A percentile compares a stretch with the other conserved stretches of the same genome.
Conservation (phyloP, 2,888 invertebrate species). For the Dermolepida albohirtum region DNA sequence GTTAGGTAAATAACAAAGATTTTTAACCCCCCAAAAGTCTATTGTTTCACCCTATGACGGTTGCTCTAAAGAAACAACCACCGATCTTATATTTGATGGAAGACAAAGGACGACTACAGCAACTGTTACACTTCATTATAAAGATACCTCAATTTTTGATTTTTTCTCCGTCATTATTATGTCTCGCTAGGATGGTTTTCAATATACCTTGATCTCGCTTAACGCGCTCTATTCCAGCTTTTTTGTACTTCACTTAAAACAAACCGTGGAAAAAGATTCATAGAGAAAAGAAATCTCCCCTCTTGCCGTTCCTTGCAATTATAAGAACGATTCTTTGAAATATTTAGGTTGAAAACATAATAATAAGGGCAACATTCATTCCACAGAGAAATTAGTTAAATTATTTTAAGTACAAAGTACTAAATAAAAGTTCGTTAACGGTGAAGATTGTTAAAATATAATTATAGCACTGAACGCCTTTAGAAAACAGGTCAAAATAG, state of each 20-base stretch:
- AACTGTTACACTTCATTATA: conserved; percentile 56
- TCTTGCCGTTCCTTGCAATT: conserved; percentile 18
- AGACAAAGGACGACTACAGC: conserved; percentile 50
- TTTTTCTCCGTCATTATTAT: conserved; percentile 51
- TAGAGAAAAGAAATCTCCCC: conserved; percentile 28
- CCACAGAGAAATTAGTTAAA: conserved; percentile 44
- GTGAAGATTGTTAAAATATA: conserved; percentile 43
- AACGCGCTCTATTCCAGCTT: conserved; percentile 26
- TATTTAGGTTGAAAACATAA: background rate
- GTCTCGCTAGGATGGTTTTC: conserved; percentile 52
- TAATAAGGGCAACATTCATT: conserved; percentile 9
- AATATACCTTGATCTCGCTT: conserved; percentile 45
- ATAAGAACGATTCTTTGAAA: conserved; percentile 6
- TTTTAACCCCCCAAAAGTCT: conserved; percentile 18
- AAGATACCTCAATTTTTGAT: conserved; percentile 53
- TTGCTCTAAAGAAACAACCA: conserved; percentile 13
- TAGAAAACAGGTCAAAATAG: conserved; percentile 52
- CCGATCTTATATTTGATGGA: conserved; percentile 28
- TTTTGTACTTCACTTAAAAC: conserved; percentile 43
- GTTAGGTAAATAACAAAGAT: conserved; percentile 21
- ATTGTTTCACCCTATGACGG: conserved; percentile 33
- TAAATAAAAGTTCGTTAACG: conserved; percentile 49
- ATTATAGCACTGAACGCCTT: conserved; percentile 48
- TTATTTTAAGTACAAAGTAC: conserved; percentile 33
- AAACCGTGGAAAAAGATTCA: conserved; percentile 22